Base-by-base conservation (phyloP, 1,140 invertebrate species). In the Anoplolepis gracilipes region DNA sequence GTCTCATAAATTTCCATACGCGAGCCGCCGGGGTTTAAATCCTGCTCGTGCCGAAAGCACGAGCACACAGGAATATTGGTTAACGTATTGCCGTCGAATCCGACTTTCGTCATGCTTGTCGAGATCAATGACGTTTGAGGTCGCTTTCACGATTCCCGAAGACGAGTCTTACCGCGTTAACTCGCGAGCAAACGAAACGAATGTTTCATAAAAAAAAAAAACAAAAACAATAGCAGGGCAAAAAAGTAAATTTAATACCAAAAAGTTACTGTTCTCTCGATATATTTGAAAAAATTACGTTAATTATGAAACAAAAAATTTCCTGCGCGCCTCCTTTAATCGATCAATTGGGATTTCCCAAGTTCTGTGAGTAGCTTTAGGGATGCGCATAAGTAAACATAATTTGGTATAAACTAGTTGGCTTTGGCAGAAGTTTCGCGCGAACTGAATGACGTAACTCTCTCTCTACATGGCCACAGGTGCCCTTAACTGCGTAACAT, bases 1-100 rank as follows among this genome's bases (percentile, higher is more conserved):
- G 93, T 93, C 92, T 93, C 93, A 92, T 94, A 95, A 95, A 95
- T 95, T 95, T 94, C 90, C 92, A 94, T 94, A 93, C 92, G 87
- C 87, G 92, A 92, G 89, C 90, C 88, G 86, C 77, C 70, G 42
- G 86, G 77, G 85, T 79, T 91, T 91, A 91, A 92, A 92, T 92
- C 88, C 77, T 87, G 67, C 67, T 81, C 76, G 89, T 93, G 90
- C 90, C 91, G 92, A 93, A 92, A 91, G 89, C 90, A 22, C 75
- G 84, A 49, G 46, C 4, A 6, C 46, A 49, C 46, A 49, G 4
- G 88, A 90, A 90, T 90, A 93, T 93, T 90, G 90, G 91, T 87
- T 88, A 91, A 86, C 88, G 73, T 89, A 77, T 86, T 42, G 65
- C 25, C 67, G 70, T n/a, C 62, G 53, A 61, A 84, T 30, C 16